Percentiles rank a stretch among this genome's conserved stretches.
Evolutionary conservation across 1,140 invertebrate genomes (phyloP).

Genomic region (Aphelenchoides avenae): DNA sequence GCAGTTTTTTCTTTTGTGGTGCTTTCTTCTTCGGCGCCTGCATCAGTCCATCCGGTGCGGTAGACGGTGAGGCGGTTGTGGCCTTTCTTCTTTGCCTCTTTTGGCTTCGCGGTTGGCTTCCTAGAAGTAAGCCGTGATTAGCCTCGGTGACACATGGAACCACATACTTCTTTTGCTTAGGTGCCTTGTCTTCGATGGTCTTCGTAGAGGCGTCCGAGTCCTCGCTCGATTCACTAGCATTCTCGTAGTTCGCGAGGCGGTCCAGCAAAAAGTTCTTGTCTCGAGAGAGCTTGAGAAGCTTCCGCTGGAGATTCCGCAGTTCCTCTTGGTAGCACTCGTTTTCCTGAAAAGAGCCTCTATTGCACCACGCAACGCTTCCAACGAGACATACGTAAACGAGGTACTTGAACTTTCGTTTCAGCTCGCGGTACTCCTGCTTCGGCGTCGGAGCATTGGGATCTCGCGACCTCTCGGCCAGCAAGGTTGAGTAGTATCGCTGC

Average conservation of each 20-base stretch:
- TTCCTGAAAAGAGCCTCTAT: no score
- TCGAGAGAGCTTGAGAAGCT: slow-evolving; percentile 42
- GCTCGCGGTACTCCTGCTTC: slow-evolving; percentile 29
- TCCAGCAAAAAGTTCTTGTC: slow-evolving; percentile 47
- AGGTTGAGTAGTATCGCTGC: no score
- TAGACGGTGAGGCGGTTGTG: no score
- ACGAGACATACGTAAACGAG: slow-evolving; percentile 48
- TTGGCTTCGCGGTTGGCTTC: no score
- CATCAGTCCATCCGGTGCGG: no score
- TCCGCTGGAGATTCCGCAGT: slow-evolving; percentile 39
- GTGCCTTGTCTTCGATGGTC: slow-evolving; percentile 43
- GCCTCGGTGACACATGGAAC: not conserved
- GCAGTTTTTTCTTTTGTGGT: no score
- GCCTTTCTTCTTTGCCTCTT: no score
- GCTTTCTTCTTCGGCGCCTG: no score
- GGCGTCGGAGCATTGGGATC: no score
- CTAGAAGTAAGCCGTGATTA: no score
- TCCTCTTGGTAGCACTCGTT: slow-evolving; percentile 49
- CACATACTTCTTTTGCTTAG: slow-evolving; percentile 29
- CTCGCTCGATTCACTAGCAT: slow-evolving; percentile 20
- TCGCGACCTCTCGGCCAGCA: no score
- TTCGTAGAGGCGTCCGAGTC: no score
- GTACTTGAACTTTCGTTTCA: slow-evolving; percentile 43
- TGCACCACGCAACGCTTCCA: slow-evolving; percentile 3
- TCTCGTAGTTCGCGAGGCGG: slow-evolving; percentile 29